Evolutionary conservation across 2,888 invertebrate genomes (phyloP).

Genomic region (Eledona agricola): DNA sequence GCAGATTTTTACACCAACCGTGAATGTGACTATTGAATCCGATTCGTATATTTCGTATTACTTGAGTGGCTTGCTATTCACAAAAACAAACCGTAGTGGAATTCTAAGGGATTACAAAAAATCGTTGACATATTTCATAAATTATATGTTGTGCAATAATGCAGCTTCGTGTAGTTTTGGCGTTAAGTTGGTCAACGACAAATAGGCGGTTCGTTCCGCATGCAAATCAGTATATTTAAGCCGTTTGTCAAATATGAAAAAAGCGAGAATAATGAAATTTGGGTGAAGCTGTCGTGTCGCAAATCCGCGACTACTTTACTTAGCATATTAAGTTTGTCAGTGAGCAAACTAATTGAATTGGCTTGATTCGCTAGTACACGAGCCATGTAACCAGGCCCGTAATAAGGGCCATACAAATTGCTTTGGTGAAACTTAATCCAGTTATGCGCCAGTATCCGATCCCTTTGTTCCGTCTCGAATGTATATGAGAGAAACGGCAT

Average conservation of each 20-base stretch:
- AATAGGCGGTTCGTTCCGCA: too few relatives aligned
- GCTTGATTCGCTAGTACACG: constrained; percentile 58
- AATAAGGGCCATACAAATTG: constrained; percentile 60
- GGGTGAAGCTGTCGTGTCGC: constrained; percentile 40
- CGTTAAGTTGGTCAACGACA: too few relatives aligned
- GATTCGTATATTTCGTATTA: too few relatives aligned
- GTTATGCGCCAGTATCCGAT: constrained; percentile 54
- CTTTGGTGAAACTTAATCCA: constrained; percentile 59
- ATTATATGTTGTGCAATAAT: constrained; percentile 34
- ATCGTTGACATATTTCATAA: constrained; percentile 39
- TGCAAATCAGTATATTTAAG: too few relatives aligned
- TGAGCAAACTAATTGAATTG: constrained; percentile 59
- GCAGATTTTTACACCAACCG: too few relatives aligned
- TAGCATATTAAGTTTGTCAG: constrained; percentile 60
- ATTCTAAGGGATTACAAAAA: too few relatives aligned
- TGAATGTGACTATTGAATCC: too few relatives aligned
- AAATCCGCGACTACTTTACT: constrained; percentile 58
- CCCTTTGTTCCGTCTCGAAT: constrained; percentile 52
- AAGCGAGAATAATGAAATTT: constrained; percentile 25
- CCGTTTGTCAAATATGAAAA: constrained; percentile 19
- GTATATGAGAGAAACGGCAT: too few relatives aligned
- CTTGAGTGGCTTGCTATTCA: too few relatives aligned
- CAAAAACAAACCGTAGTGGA: too few relatives aligned
- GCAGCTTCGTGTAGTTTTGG: too few relatives aligned
- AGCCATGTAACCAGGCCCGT: constrained; percentile 57